Conservation (phyloP, 2,888 invertebrate species). For the Dasysyrphus tricinctus region DNA sequence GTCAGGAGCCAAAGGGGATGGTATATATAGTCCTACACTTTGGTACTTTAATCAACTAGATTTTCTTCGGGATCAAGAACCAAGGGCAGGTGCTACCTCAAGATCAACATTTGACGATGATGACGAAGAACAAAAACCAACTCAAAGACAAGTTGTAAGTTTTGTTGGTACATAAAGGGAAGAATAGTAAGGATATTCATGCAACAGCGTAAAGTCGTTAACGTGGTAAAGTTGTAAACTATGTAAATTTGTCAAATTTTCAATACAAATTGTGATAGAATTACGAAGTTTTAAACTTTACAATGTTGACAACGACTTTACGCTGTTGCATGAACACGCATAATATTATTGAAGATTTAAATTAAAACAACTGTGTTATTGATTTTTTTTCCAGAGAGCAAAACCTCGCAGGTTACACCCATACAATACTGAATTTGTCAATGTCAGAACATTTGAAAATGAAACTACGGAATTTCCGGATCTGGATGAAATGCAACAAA, state of each 20-base stretch:
- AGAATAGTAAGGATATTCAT: too few relatives aligned
- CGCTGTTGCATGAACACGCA: too few relatives aligned
- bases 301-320: too few relatives aligned
- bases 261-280: too few relatives aligned
- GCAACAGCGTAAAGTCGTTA: too few relatives aligned
- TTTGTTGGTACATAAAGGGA: too few relatives aligned
- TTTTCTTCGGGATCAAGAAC: slow-evolving; percentile 27
- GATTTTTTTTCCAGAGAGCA: neutral
- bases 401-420: neutral
- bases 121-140: neutral
- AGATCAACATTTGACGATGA: neutral
- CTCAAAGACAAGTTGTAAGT: neutral
- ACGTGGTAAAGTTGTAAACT: too few relatives aligned
- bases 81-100: neutral
- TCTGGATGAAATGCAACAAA: neutral
- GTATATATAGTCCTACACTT: slow-evolving; percentile 39
- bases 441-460: neutral
- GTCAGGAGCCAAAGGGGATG: slow-evolving; percentile 10
- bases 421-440: neutral
- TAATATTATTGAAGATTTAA: neutral
- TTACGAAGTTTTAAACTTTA: too few relatives aligned
- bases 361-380: neutral
- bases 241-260: too few relatives aligned
- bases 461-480: too few relatives aligned
- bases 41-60: slow-evolving; percentile 54